These are phyloP conservation scores for Meliscaeva auricollis DNA, from an alignment of 2,888 invertebrate species.

Conservation along the genomic window DNA sequence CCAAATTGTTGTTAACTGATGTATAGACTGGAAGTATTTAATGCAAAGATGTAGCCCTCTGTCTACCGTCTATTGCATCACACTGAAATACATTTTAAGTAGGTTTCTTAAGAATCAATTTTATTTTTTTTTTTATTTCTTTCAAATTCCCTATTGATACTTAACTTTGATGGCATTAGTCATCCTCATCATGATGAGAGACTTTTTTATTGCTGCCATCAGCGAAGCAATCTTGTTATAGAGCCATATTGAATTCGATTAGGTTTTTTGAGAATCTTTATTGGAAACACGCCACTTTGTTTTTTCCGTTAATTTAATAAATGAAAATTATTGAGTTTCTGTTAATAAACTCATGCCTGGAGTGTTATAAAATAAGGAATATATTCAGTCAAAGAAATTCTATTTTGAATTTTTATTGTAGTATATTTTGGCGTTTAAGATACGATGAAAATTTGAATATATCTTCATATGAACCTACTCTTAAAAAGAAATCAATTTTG, in stretches of 20 bases:
- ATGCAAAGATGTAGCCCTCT: neutral
- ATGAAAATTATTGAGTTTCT: too few species aligned
- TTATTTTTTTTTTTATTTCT: neutral
- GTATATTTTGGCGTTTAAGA: too few species aligned
- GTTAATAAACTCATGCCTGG: too few species aligned
- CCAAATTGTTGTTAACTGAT: constrained; percentile 1
- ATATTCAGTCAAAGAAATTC: too few species aligned
- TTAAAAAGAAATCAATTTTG: too few species aligned
- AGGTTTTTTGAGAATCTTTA: neutral
- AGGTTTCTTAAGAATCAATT: constrained; percentile 3
- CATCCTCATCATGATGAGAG: constrained; percentile 22
- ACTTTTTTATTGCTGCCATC: neutral
- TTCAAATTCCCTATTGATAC: neutral
- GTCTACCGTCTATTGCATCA: neutral
- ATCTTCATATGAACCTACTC: too few species aligned
- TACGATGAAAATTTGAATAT: too few species aligned
- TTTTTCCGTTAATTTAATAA: too few species aligned
- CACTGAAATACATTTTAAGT: constrained; percentile 1
- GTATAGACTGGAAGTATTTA: neutral
- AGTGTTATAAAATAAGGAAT: too few species aligned
- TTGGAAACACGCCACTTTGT: too few species aligned
- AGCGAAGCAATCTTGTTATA: neutral
- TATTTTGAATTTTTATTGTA: too few species aligned
- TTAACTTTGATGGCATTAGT: neutral
- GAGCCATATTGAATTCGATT: constrained; percentile 3